These are phyloP conservation scores for Rhagonycha fulva DNA, from an alignment of 2,888 invertebrate genomes.

Conservation along the genomic window DNA sequence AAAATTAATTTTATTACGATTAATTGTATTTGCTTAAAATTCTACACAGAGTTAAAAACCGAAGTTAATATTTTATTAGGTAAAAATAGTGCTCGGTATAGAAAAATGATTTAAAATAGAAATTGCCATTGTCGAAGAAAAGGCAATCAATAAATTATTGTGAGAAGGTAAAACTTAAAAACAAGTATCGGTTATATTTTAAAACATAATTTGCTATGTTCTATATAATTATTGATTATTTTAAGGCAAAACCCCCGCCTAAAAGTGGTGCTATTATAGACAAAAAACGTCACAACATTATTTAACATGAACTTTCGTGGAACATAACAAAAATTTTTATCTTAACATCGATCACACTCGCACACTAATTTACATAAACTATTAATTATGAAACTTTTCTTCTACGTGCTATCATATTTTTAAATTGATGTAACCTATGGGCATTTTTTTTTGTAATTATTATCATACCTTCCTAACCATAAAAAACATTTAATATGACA, in stretches of 20 bases:
- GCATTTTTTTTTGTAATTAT: neutral
- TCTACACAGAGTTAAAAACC: neutral
- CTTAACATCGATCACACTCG: slow-evolving; percentile 15
- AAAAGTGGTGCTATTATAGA: slow-evolving; percentile 16
- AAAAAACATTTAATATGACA: neutral
- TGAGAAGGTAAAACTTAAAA: slow-evolving; percentile 1
- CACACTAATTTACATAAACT: slow-evolving; percentile 20
- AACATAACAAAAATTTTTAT: slow-evolving; percentile 12
- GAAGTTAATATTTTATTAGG: neutral
- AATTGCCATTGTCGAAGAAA: neutral
- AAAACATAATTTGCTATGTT: slow-evolving; percentile 3
- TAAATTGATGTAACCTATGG: neutral
- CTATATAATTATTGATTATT: slow-evolving; percentile 22
- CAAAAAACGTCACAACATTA: slow-evolving; percentile 14
- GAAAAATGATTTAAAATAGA: neutral
- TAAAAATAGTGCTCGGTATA: neutral
- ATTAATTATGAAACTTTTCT: slow-evolving; percentile 10
- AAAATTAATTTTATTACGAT: neutral
- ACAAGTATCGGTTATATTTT: neutral
- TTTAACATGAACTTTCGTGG: slow-evolving; percentile 16
- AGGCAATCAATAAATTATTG: neutral
- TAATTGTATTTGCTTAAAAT: neutral
- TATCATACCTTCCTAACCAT: neutral
- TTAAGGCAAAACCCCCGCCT: slow-evolving; percentile 11
- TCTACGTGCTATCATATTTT: neutral